A percentile compares a stretch with the other conserved stretches of the same genome.
phyloP scores from a whole-genome alignment of 2,888 invertebrate genomes.

The Drosophila kambysellisi region DNA sequence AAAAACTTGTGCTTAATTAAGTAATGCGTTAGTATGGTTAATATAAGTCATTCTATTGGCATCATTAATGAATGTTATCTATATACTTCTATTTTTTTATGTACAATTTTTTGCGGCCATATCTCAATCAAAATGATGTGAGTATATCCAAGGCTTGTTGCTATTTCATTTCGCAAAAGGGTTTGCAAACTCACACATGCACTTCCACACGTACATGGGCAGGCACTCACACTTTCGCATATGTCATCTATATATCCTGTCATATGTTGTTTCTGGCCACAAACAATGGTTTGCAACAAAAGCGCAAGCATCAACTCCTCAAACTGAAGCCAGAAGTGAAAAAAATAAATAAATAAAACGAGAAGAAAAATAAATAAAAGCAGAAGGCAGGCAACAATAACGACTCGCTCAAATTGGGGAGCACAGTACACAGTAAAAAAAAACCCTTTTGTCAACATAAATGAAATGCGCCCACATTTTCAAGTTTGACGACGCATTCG shows the following conservation, averaged over 20 bases:
- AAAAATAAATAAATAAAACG: constrained; percentile 14
- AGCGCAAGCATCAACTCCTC: constrained; percentile 73
- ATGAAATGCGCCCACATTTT: constrained; percentile 79
- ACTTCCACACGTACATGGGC: not conserved
- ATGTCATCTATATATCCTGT: constrained; percentile 37
- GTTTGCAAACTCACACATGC: constrained; percentile 9
- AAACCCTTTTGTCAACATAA: constrained; percentile 76
- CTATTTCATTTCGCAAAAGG: constrained; percentile 63
- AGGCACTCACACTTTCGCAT: constrained; percentile 2
- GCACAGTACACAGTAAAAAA: constrained; percentile 24
- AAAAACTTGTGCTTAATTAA: not conserved
- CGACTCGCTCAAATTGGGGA: constrained; percentile 61
- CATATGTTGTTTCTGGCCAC: constrained; percentile 61
- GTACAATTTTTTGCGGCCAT: not conserved
- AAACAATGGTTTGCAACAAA: constrained; percentile 66
- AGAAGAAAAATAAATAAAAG: constrained; percentile 30
- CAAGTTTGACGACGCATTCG: constrained; percentile 67
- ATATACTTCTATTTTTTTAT: not conserved
- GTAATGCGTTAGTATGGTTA: not conserved
- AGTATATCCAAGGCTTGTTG: constrained; percentile 67
- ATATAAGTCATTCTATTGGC: not conserved
- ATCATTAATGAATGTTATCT: not conserved
- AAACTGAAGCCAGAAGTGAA: constrained; percentile 57
- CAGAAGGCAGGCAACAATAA: constrained; percentile 14
- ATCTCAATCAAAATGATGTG: constrained; percentile 58